Base-by-base conservation (phyloP, 53 echinoderm and acorn worm species). In the Astropecten irregularis region DNA sequence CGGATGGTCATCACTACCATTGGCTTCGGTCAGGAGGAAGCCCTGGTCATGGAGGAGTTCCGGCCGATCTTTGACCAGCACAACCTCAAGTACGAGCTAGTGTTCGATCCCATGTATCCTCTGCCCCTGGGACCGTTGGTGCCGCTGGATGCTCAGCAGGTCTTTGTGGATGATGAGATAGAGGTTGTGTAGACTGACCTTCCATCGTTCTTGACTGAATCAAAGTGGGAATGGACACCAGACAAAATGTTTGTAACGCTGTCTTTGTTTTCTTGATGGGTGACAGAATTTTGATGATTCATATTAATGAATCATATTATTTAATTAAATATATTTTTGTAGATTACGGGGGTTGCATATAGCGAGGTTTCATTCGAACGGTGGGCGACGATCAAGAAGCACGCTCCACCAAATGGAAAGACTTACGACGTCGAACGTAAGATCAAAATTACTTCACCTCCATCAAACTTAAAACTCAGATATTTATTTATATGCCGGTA, bases 31-130 rank as follows among this genome's bases (percentile, higher is more conserved):
- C 74, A 85, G 33, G 73, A 91, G 50, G 91, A 91, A 66, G 88
- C 87, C 0, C 63, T 89, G 63, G 76, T 95, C 42, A 89, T 89
- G 83, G 95, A 95, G 55, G 95, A 95, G 40, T 95, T 55, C 82
- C 72, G 95, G 34, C 87, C 89, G 34, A 71, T 48, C 20, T 89
- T 95, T 39, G 32, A 49, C 28, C 66, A 68, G 33, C 85, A 84
- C 42, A 77, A 89, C 37, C 82, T 95, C 29, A 85, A 87, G 71
- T 95, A 91, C 58, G 89, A 91, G 42, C 72, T 95, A 15, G 81
- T 89, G 8, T 84, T 95, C 49, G 95, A 95, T 28, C 89, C 91
- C 19, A 89, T 87, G 68, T 95, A 84, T 50, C 91, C 95, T 3
- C 66, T 91, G 31, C 95, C 91, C 0, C 50, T 91, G 25, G 91